Evolutionary conservation across 1,140 invertebrate species (phyloP).

Genomic region (Trachymyrmex cornetzi): DNA sequence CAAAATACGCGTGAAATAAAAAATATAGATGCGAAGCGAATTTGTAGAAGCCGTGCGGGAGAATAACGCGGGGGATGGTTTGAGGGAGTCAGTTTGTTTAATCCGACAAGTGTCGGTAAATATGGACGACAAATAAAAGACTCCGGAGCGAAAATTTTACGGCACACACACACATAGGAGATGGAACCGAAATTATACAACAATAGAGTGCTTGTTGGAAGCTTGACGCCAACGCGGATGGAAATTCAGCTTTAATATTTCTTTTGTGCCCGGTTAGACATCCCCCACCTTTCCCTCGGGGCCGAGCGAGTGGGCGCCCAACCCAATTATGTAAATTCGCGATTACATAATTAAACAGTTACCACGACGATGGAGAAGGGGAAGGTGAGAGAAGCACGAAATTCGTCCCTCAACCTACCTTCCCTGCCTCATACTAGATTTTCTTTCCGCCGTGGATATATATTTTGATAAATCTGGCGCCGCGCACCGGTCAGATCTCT

Average conservation of each 20-base stretch:
- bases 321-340: conserved; percentile 81
- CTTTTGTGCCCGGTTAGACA: conserved; percentile 65
- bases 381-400: conserved; percentile 6
- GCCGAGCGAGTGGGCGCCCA: conserved; percentile 58
- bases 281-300: conserved; percentile 28
- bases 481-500: not conserved
- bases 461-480: conserved; percentile 41
- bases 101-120: conserved; percentile 59
- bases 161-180: not conserved
- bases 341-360: conserved; percentile 83
- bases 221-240: conserved; percentile 40
- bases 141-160: conserved; percentile 55
- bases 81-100: conserved; percentile 53
- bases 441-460: conserved; percentile 4
- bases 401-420: conserved; percentile 41
- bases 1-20: conserved; percentile 46
- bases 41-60: conserved; percentile 19
- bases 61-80: not conserved
- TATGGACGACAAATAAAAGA: conserved; percentile 64
- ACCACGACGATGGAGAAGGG: conserved; percentile 63
- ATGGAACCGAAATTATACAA: conserved; percentile 54
- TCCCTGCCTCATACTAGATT: conserved; percentile 38
- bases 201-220: conserved; percentile 56
- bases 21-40: conserved; percentile 33
- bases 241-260: conserved; percentile 70